Base-by-base conservation (phyloP, 1,140 invertebrate genomes). In the Drosophila subobscura region DNA sequence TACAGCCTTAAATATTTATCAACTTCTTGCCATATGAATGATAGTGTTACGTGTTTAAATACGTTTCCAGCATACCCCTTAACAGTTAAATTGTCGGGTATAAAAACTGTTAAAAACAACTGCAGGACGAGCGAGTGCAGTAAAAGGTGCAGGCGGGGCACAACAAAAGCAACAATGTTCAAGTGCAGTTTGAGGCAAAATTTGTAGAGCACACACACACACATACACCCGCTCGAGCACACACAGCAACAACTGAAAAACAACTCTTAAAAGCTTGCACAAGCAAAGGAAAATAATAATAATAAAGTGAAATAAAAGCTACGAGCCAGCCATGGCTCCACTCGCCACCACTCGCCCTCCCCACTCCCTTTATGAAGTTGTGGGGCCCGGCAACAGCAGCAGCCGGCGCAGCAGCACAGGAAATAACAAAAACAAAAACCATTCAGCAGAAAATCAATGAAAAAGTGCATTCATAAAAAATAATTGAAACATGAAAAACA, bases 221-320 rank as follows among this genome's bases (percentile, higher is more conserved):
- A 51, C 60, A 29, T 50, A 37, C 50, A 45, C 16, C 16, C 16
- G 16, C 16, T 20, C 33, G 4, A 12, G 12, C 33, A 23, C 40
- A 40, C 27, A 52, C 29, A 60, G 25, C 22, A 59, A 50, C 61
- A 55, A 59, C 37, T 50, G 7, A 20, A 27, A 51, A 79, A 75
- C 74, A 75, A 71, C 79, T 84, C 60, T 84, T 79, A 76, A 83
- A 83, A 83, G 71, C 71, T 72, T 75, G 75, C 60, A 59, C 57
- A 74, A 47, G 57, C 61, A 75, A 78, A 71, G 65, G 59, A 46
- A 54, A 75, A 63, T 45, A 16, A 25, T 53, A 52, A 59, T 60
- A 53, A 41, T 49, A 72, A 71, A 70, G 29, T 44, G 16, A 46
- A 67, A 47, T 16, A 8, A 16, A 46, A 46, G 14, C 55, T 53